Evolutionary conservation across 2,888 invertebrate species (phyloP), one percentile per base, ranked within the genome.

Genomic region (Gymnosoma rotundatum): DNA sequence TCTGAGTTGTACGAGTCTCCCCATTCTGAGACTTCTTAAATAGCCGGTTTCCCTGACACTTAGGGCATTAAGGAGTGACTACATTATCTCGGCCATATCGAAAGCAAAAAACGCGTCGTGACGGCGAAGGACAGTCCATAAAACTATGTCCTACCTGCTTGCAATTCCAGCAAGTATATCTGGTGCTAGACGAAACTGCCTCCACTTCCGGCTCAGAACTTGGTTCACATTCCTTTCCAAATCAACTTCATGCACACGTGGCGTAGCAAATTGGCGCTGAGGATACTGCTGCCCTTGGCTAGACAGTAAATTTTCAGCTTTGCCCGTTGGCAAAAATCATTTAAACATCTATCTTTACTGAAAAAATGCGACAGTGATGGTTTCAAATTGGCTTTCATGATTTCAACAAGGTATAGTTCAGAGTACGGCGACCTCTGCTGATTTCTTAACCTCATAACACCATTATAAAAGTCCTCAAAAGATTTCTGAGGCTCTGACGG

Each of bases 21-120:
- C 60, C 61, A 0, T 25, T 69, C 45, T 54, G 56, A 48, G 48
- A 18, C 78, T 38, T 14, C 61, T 54, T 69, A 42, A 1, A 0
- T 1, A 10, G 0, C 25, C 0, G n/a, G 78, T 78, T 78, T 78
- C 61, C 69, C 69, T 78, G 54, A 14, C 69, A 78, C 20, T n/a
- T 52, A 2, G 76, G 69, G 20, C 63, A 78, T 9, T 45, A 50
- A 0, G 52, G 61, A 0, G 52, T 42, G 0, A 61, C 61, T 1
- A 54, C 70, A 6, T 38, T 38, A 16, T 52, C 60, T 5, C 32
- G 14, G 8, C 42, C 25, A 38, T 52, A 69, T 2, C 10, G 7
- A 42, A 42, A 42, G 9, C 42, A 42, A 42, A 42, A 42, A 12
- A 3, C 12, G 2, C 6, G 9, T 1, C 42, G 2, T 42, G 42